A percentile compares a stretch with the other conserved stretches of the same genome.
These are phyloP conservation scores for Antheraea assamensis DNA, from an alignment of 2,888 invertebrate species.

Conservation along the genomic window DNA sequence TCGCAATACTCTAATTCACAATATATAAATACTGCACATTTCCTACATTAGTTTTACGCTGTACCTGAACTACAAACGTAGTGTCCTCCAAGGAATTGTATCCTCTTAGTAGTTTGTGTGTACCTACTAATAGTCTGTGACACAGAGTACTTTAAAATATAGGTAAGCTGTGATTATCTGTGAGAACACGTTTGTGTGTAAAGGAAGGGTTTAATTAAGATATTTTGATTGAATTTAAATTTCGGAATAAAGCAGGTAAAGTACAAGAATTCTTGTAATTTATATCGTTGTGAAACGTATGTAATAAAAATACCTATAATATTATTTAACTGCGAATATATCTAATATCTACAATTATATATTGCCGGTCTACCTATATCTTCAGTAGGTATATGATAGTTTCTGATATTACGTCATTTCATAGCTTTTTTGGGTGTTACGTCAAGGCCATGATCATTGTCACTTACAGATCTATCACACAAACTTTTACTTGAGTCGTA, in stretches of 20 bases:
- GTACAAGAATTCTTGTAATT: not conserved
- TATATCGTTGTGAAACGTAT: not conserved
- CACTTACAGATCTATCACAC: not conserved
- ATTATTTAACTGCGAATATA: not conserved
- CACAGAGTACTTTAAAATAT: too few species aligned
- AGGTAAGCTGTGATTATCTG: too few species aligned
- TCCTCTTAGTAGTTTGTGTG: too few species aligned
- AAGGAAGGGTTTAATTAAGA: not conserved
- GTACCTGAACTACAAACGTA: too few species aligned
- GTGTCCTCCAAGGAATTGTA: too few species aligned
- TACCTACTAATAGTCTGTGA: too few species aligned
- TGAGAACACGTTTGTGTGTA: not conserved
- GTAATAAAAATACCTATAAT: not conserved
- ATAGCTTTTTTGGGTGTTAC: not conserved
- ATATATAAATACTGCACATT: too few species aligned
- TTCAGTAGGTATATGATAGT: not conserved
- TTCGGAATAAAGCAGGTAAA: not conserved
- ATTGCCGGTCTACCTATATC: not conserved
- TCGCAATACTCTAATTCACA: too few species aligned
- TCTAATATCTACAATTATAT: not conserved
- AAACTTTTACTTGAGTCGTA: not conserved
- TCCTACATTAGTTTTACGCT: too few species aligned
- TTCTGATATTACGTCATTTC: not conserved
- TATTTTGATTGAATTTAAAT: not conserved
- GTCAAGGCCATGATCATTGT: conserved; percentile 9